Conservation (phyloP, 1,140 invertebrate species). For the Ceratina australensis region DNA sequence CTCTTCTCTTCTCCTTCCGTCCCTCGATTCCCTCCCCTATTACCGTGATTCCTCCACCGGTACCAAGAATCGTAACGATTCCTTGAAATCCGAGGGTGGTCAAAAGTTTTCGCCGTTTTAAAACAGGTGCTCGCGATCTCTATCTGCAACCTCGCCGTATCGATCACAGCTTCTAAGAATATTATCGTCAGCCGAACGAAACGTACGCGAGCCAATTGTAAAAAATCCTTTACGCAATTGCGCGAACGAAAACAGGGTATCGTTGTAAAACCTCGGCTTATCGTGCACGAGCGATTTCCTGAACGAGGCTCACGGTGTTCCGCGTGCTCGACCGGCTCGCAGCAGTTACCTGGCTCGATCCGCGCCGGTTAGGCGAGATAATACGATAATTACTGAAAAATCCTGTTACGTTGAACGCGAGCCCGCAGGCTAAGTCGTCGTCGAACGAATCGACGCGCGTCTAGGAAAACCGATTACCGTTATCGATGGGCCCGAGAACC, state of each 20-base stretch:
- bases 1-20: slow-evolving; percentile 21
- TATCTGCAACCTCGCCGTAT: slow-evolving; percentile 12
- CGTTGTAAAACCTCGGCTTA: neutral
- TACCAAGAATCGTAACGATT: slow-evolving; percentile 61
- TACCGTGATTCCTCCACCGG: slow-evolving; percentile 39
- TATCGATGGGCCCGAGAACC: slow-evolving; percentile 40
- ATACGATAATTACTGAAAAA: slow-evolving; percentile 22
- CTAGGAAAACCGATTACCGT: slow-evolving; percentile 59
- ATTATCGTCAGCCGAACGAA: neutral
- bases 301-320: neutral
- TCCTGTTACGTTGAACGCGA: neutral
- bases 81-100: slow-evolving; percentile 53
- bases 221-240: too few relatives aligned
- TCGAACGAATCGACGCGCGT: slow-evolving; percentile 56
- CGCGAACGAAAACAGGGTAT: too few relatives aligned
- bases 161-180: slow-evolving; percentile 36
- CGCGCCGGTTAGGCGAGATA: slow-evolving; percentile 1
- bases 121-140: slow-evolving; percentile 38
- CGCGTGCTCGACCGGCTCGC: slow-evolving; percentile 20
- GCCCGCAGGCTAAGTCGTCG: slow-evolving; percentile 12
- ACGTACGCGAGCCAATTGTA: too few relatives aligned
- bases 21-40: neutral
- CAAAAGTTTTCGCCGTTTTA: slow-evolving; percentile 33
- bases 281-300: slow-evolving; percentile 12
- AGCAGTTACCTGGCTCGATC: neutral